phyloP scores from a whole-genome alignment of 2,113 vertebrate genomes.

The Gnathonemus longibarbis region DNA sequence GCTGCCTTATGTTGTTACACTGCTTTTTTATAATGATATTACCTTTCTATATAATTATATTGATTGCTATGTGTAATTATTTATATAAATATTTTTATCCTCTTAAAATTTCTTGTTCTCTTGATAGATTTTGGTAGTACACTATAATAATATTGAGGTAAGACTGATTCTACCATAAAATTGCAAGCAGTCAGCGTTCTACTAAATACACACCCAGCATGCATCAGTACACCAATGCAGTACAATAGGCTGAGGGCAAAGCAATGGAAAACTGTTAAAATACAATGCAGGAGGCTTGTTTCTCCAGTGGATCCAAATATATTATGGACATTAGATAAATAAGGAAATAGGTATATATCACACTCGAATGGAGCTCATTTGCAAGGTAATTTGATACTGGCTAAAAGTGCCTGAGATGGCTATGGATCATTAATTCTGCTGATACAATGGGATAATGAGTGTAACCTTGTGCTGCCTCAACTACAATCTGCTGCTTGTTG shows the following conservation, averaged over 20 bases:
- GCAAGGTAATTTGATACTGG: conserved; percentile 22
- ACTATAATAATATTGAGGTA: neutral
- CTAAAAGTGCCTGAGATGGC: conserved; percentile 3
- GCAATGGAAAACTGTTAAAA: neutral
- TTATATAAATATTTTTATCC: neutral
- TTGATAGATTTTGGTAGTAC: neutral
- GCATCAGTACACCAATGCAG: neutral
- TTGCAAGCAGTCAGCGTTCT: neutral
- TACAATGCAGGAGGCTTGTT: neutral
- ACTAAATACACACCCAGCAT: neutral
- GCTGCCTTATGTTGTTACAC: neutral
- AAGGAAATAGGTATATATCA: conserved; percentile 9
- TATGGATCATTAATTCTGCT: conserved; percentile 24
- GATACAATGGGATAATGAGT: conserved; percentile 24
- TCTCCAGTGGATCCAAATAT: neutral
- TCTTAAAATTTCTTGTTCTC: neutral
- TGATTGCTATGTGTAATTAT: neutral
- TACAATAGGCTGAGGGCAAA: neutral
- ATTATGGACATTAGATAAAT: conserved; percentile 1
- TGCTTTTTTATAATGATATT: neutral
- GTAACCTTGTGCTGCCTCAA: conserved; percentile 21
- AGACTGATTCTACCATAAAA: neutral
- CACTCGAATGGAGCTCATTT: conserved; percentile 13
- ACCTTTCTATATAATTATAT: neutral
- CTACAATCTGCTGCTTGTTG: conserved; percentile 5